Evolutionary conservation across 2,113 vertebrate species (phyloP).

Genomic region (Electrona antarctica): DNA sequence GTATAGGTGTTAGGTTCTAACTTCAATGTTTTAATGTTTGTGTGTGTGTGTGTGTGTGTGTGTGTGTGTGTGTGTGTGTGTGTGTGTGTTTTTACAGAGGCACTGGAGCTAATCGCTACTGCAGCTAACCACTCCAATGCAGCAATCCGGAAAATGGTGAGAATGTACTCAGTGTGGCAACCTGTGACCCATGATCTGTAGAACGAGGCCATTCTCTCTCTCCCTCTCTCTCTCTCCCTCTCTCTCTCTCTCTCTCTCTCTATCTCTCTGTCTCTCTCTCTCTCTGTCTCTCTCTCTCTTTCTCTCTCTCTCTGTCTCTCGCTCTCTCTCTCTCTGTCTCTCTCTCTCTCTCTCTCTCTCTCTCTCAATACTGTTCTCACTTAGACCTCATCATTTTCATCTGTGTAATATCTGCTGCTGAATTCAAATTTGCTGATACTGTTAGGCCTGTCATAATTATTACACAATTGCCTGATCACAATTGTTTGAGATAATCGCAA

Average conservation of each 20-base stretch:
- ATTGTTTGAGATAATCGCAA: too few relatives aligned
- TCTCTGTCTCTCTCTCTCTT: background rate
- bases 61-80: constrained; percentile 21
- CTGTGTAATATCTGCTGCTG: constrained; percentile 21
- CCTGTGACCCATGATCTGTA: too few relatives aligned
- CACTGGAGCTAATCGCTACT: constrained; percentile 95
- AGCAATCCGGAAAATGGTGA: constrained; percentile 96
- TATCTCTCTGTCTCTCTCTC: background rate
- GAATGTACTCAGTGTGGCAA: constrained; percentile 11
- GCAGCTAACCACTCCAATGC: constrained; percentile 97
- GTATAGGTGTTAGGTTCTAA: too few relatives aligned
- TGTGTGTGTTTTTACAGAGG: constrained; percentile 80
- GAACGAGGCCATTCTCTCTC: background rate
- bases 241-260: constrained; percentile 1
- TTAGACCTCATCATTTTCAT: background rate
- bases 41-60: constrained; percentile 14
- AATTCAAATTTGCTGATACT: constrained; percentile 35
- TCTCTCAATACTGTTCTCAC: background rate
- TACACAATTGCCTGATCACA: too few relatives aligned
- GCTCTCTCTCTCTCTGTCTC: background rate
- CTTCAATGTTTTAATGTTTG: background rate
- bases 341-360: background rate
- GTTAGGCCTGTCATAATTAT: background rate
- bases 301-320: background rate
- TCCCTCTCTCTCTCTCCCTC: background rate